phyloP scores from a whole-genome alignment of 2,888 invertebrate genomes.

The Micropterix aruncella region DNA sequence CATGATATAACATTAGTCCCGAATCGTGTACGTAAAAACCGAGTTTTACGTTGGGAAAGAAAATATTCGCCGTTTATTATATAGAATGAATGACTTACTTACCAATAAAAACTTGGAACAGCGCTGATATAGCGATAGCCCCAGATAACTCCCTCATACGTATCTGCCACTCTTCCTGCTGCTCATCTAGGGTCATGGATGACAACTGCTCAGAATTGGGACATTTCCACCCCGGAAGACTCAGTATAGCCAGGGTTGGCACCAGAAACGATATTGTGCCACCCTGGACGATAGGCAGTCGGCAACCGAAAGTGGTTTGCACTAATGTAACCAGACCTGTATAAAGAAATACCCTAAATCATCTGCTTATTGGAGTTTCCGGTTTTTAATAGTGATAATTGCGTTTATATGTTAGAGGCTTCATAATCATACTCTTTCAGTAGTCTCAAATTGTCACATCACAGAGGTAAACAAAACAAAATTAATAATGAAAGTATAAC shows the following conservation, averaged over 20 bases:
- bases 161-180: slow-evolving; percentile 52
- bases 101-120: slow-evolving; percentile 63
- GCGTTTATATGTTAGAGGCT: no score
- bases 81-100: no score
- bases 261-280: slow-evolving; percentile 71
- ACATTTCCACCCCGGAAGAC: slow-evolving; percentile 57
- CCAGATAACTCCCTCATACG: slow-evolving; percentile 74
- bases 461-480: no score
- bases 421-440: no score
- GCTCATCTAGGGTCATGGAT: slow-evolving; percentile 38
- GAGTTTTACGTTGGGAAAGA: no score
- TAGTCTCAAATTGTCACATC: no score
- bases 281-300: slow-evolving; percentile 62
- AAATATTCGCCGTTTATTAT: no score
- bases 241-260: slow-evolving; percentile 62
- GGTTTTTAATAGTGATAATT: no score
- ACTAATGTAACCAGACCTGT: slow-evolving; percentile 58
- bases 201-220: slow-evolving; percentile 36
- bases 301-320: slow-evolving; percentile 61
- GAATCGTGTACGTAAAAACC: no score
- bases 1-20: no score
- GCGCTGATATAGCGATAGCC: slow-evolving; percentile 64
- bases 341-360: neutral
- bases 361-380: no score
- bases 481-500: no score